Evolutionary conservation across 2,113 vertebrate genomes (phyloP).

Genomic region (Microtus oregoni): DNA sequence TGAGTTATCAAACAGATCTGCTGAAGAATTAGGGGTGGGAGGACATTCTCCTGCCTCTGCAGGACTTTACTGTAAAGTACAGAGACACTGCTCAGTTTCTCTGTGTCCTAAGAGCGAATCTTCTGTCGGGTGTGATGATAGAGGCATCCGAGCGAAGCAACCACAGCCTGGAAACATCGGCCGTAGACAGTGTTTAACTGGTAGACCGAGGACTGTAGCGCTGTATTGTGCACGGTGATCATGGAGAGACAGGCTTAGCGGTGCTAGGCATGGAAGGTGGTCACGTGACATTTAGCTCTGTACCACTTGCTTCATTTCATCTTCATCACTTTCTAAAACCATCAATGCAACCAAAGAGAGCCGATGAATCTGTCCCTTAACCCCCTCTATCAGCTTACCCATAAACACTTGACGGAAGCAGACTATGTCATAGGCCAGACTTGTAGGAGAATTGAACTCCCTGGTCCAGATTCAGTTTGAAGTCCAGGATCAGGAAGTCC

Average conservation of each 20-base stretch:
- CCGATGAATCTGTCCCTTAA: constrained; percentile 60
- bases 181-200: constrained; percentile 86
- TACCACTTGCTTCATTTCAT: constrained; percentile 77
- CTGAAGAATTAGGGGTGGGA: constrained; percentile 33
- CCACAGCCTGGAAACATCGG: constrained; percentile 86
- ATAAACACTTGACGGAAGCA: background rate
- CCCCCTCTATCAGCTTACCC: constrained; percentile 66
- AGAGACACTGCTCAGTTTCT: too few relatives aligned
- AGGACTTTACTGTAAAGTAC: too few relatives aligned
- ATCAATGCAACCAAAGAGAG: constrained; percentile 54
- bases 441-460: constrained; percentile 30
- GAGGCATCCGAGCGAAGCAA: constrained; percentile 86
- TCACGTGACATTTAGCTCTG: constrained; percentile 87
- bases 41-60: too few relatives aligned
- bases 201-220: constrained; percentile 91
- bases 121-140: constrained; percentile 84
- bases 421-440: background rate
- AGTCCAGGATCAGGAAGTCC: background rate
- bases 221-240: constrained; percentile 88
- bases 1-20: constrained; percentile 56
- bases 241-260: constrained; percentile 86
- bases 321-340: constrained; percentile 66
- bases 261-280: constrained; percentile 93
- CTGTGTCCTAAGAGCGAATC: constrained; percentile 87
- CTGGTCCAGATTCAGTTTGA: background rate